Conservation (phyloP, 2,113 vertebrate species). For the Seriola aureovittata region DNA sequence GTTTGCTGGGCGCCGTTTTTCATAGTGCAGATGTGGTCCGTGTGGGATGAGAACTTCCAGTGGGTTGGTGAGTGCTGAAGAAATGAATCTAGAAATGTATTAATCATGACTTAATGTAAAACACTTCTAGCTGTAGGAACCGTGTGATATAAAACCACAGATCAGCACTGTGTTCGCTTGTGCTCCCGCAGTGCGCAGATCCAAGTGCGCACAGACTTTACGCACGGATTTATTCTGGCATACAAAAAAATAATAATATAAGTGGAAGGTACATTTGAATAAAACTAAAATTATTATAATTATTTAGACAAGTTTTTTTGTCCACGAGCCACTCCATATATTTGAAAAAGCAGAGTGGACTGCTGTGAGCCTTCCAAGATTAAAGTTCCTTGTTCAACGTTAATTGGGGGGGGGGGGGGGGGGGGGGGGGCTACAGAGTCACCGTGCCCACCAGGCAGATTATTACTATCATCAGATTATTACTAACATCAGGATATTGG, state of each 20-base stretch:
- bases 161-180: background rate
- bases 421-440: too few species aligned
- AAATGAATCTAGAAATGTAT: background rate
- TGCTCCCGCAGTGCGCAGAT: background rate
- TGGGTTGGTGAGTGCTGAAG: constrained; percentile 87
- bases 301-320: background rate
- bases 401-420: too few species aligned
- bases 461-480: too few species aligned
- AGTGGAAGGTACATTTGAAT: background rate
- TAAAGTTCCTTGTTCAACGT: too few species aligned
- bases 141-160: too few species aligned
- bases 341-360: too few species aligned
- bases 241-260: background rate
- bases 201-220: constrained; percentile 40
- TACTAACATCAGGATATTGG: too few species aligned
- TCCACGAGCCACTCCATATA: too few species aligned
- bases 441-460: background rate
- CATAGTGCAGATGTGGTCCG: constrained; percentile 96
- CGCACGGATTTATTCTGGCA: constrained; percentile 24
- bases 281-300: background rate
- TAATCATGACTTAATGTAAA: background rate
- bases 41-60: constrained; percentile 89
- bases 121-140: background rate
- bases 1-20: constrained; percentile 89
- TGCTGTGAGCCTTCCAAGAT: too few species aligned